Conservation (phyloP, 2,888 invertebrate genomes). For the Nysson spinosus region DNA sequence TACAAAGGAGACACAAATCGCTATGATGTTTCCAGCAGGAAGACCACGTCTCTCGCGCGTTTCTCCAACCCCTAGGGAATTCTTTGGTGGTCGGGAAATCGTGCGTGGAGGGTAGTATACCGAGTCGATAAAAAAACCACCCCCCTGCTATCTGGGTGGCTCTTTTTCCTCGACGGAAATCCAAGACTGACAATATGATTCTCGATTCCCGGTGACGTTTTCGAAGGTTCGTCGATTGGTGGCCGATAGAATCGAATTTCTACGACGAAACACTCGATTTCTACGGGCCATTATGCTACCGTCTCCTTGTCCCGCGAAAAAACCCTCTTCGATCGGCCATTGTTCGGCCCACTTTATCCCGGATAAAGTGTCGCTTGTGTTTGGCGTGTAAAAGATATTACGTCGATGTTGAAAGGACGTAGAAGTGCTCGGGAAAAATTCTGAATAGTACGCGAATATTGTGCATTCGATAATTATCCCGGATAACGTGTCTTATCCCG, state of each 20-base stretch:
- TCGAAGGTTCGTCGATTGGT: too few relatives aligned
- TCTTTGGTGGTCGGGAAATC: constrained; percentile 8
- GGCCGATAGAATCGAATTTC: too few relatives aligned
- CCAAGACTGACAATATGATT: too few relatives aligned
- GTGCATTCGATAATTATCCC: background rate
- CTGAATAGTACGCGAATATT: background rate
- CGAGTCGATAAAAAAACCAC: constrained; percentile 22
- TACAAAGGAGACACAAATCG: too few relatives aligned
- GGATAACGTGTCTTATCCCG: too few relatives aligned
- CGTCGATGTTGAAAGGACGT: background rate
- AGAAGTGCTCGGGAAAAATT: constrained; percentile 6
- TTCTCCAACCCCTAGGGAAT: constrained; percentile 14
- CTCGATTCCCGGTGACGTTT: too few relatives aligned
- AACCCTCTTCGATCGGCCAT: constrained; percentile 10
- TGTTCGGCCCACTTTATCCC: constrained; percentile 2
- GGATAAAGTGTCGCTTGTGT: constrained; percentile 16
- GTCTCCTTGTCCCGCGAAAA: constrained; percentile 29
- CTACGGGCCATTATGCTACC: constrained; percentile 44
- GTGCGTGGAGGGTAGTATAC: background rate
- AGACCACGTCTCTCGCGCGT: too few relatives aligned
- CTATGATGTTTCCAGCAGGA: constrained; percentile 15
- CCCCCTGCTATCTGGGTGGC: too few relatives aligned
- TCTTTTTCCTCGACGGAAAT: background rate
- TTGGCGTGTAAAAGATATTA: constrained; percentile 25
- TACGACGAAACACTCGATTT: constrained; percentile 32